Evolutionary conservation across 1,140 invertebrate genomes (phyloP).

Genomic region (Lamellibrachia luymesi): DNA sequence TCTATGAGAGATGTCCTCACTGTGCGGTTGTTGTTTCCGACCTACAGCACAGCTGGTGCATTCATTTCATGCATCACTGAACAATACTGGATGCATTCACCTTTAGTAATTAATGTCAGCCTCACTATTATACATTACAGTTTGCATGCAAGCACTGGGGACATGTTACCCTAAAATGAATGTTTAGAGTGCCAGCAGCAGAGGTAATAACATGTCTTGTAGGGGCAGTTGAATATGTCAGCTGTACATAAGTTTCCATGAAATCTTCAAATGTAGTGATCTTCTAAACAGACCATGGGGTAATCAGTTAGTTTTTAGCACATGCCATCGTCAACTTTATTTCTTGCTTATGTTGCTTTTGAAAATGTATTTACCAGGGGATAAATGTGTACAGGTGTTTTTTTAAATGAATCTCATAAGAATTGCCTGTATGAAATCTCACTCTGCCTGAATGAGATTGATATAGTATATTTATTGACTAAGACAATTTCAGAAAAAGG

Average conservation of each 20-base stretch:
- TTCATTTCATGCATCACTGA: not conserved
- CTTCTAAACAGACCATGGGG: not conserved
- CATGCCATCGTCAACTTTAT: not conserved
- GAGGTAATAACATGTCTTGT: not conserved
- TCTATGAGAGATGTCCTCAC: not conserved
- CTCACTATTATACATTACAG: not conserved
- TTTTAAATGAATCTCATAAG: no score
- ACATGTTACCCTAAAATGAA: not conserved
- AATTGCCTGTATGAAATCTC: no score
- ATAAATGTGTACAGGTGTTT: no score
- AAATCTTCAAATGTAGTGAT: not conserved
- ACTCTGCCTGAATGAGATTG: no score
- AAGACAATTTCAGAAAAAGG: no score
- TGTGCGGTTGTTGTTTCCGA: not conserved
- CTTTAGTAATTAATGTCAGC: not conserved
- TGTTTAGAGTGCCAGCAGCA: not conserved
- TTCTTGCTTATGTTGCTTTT: no score
- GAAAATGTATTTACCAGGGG: no score
- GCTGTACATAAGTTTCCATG: no score
- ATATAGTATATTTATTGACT: no score
- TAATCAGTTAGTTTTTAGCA: not conserved
- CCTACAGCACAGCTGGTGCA: not conserved
- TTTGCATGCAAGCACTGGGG: not conserved
- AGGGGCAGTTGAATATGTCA: not conserved
- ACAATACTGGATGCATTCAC: not conserved